Evolutionary conservation across 1,140 invertebrate species (phyloP), one percentile per base, ranked within the genome.

Genomic region (Diplogasteroides magnus): DNA sequence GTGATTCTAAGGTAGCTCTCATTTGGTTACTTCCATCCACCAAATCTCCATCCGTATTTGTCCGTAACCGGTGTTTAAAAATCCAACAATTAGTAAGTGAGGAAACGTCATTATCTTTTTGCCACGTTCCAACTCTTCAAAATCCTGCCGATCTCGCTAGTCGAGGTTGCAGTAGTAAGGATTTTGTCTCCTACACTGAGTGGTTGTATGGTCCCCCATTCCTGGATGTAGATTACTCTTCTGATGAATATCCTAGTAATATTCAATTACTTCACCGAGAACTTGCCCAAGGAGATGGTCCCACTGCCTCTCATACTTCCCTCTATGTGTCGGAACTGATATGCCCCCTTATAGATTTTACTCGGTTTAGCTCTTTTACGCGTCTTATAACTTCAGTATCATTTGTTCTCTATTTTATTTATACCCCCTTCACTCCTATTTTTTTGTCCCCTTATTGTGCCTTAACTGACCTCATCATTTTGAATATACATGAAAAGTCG

Each of bases 221-320:
- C 25, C 25, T 61, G 25, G n/a, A n/a, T n/a, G n/a, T n/a, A n/a
- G n/a, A n/a, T n/a, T n/a, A n/a, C n/a, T n/a, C n/a, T n/a, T n/a
- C 59, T 13, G 69, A 71, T 14, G 65, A n/a, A n/a, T 25, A 69
- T 48, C 2, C 63, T n/a, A 2, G 31, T 72, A 26, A 2, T 31
- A 72, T 15, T 26, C 28, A n/a, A 23, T 72, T n/a, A 15, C 31
- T n/a, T 19, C 65, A 25, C 23, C 23, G 60, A 62, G 61, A 37
- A 2, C 2, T 37, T 64, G 66, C n/a, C 27, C 14, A 1, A 25
- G 32, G 6, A 15, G 26, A 31, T 71, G 25, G 26, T 31, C 55
- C 23, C 25, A n/a, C 28, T n/a, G 28, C 19, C 28, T 14, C 23
- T 58, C 23, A 69, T 2, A n/a, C 1, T 37, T 25, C 31, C n/a